Evolutionary conservation across 2,888 invertebrate genomes (phyloP), one percentile per base, ranked within the genome.

Genomic region (Leptinotarsa tumamoca): DNA sequence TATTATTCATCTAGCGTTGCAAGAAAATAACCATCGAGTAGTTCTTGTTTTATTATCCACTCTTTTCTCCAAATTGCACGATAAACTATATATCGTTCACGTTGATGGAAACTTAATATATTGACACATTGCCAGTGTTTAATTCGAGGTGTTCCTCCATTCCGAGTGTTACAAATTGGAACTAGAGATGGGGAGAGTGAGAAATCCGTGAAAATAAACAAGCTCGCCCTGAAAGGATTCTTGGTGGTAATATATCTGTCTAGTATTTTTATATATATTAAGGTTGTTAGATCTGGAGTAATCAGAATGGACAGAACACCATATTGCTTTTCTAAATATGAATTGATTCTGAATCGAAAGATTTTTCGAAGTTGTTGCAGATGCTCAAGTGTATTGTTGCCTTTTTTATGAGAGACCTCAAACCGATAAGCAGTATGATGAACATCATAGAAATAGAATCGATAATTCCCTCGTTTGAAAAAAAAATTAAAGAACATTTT

Each of bases 21-120:
- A 18, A 18, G 7, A 14, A 54, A 15, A 54, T 54, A 54, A 18
- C 18, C 18, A 18, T 18, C 10, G 18, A 15, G 17, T 27, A 14
- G 61, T 14, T 61, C 43, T 15, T 21, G 23, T 61, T 61, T 61
- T 61, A 61, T 61, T 14, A 61, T 61, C 23, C 21, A 61, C 61
- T 61, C 61, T 61, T 15, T 27, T n/a, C 18, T 61, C 13, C 27
- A 27, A 61, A 61, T 61, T 27, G 61, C 23, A 15, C 61, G 27
- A 61, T 61, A 27, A 61, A 61, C 61, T 27, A 61, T 61, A 61
- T 61, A 61, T 61, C 61, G 27, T 15, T 61, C 27, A 27, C 10
- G 27, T 61, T 61, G 61, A 61, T 61, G 61, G 61, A 61, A 58
- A 61, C 5, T 61, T 61, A 61, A 61, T 61, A 27, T 21, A 15